Evolutionary conservation across 2,113 vertebrate species (phyloP), one percentile per base, ranked within the genome.

Genomic region (Apodemus speciosus): DNA sequence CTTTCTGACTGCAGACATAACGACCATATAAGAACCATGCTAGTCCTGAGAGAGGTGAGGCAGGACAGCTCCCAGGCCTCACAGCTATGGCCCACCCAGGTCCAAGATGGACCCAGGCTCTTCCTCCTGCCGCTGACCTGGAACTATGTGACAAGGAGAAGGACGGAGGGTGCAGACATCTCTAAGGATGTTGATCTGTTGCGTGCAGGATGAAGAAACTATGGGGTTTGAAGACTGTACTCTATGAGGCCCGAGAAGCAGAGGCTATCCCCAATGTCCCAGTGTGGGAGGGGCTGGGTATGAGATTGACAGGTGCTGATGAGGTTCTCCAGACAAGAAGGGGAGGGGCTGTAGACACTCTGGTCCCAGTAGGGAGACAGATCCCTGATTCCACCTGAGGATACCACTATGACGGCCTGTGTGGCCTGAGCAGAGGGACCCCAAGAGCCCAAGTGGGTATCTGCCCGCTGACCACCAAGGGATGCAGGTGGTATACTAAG

Each of bases 351-450:
- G 6, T 43, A 16, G 73, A 51, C 11, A 40, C 25, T n/a, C 32
- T 53, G 66, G 64, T 51, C 3, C 56, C 76, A 10, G 64, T 4
- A 40, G 10, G n/a, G 64, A 75, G 20, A 1, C 2, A 5, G 23
- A 35, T 58, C 18, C 62, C 30, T 8, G 7, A 68, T 69, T 38
- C 30, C 8, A 3, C 23, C 38, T 16, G 2, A 30, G 32, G 13
- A 6, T 0, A 20, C 30, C 64, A 18, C 4, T 13, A 14, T 7
- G 53, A 80, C 27, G 25, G 38, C 43, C 43, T 2, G 0, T 14
- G 62, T 30, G 71, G 46, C 18, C 80, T 2, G 7, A 43, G 58
- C 20, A 1, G 30, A 35, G 23, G 23, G 46, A 49, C 43, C 51
- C 51, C n/a, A 32, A 32, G 85, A 21, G 16, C 25, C 51, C 25